phyloP scores from a whole-genome alignment of 2,888 invertebrate species.

The Glaucopsyche alexis region DNA sequence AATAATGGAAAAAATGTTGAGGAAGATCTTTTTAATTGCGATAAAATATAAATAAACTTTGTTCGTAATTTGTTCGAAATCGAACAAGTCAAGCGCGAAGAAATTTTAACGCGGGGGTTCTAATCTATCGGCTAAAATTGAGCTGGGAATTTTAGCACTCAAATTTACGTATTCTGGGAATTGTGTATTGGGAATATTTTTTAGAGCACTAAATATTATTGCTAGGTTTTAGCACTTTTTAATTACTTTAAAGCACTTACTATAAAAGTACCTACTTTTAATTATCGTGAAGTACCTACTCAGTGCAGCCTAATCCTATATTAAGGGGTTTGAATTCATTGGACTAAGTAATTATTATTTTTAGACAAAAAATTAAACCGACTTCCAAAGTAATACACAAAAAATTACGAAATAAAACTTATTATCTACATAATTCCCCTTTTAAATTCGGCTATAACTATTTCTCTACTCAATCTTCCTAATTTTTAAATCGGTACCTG shows the following conservation, averaged over 20 bases:
- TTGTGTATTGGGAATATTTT: conserved; percentile 16
- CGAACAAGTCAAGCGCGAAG: conserved; percentile 37
- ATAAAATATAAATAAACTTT: conserved; percentile 41
- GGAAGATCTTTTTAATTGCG: conserved; percentile 34
- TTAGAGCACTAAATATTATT: conserved; percentile 7
- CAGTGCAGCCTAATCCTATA: no score
- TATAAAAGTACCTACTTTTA: not conserved
- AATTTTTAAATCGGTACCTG: no score
- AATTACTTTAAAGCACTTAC: not conserved
- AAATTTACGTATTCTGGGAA: conserved; percentile 27
- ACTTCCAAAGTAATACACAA: no score
- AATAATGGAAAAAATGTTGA: conserved; percentile 28
- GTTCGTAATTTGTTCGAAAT: conserved; percentile 37
- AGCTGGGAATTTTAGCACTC: conserved; percentile 26
- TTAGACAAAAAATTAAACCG: no score
- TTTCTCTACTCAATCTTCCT: no score
- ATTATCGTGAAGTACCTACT: no score
- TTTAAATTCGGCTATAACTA: no score
- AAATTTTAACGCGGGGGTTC: conserved; percentile 32
- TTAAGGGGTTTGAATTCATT: no score
- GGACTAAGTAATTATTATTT: no score
- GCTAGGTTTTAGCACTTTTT: not conserved
- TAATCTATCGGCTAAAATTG: conserved; percentile 32
- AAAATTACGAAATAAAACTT: no score
- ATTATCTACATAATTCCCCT: no score